Base-by-base conservation (phyloP, 2,113 vertebrate genomes). In the Melanerpes formicivorus region DNA sequence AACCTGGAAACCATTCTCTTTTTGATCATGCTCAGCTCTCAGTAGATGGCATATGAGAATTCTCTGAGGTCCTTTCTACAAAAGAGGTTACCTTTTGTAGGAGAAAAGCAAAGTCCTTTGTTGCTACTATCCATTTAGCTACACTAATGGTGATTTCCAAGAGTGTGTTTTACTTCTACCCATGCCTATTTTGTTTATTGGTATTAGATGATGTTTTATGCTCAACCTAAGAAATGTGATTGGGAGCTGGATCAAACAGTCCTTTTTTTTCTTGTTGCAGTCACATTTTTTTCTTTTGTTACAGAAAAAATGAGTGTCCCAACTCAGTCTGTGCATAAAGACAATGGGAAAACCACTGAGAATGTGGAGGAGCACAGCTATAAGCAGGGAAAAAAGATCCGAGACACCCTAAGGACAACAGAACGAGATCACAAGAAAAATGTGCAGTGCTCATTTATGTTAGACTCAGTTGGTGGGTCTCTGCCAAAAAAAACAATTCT, bases 351-450 rank as follows among this genome's bases (percentile, higher is more conserved):
- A 90, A 88, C 95, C 7, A 50, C 87, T 12, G 99, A 99, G 85
- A 95, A 90, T 18, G 95, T 97, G 19, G 98, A 99, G 55, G 98
- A 99, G 50, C 96, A 98, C 92, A 98, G 96, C 97, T 98, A 98
- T 82, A 99, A 98, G 94, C 99, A 99, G 79, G 98, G 98, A 65
- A 99, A 98, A 80, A 99, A 99, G 97, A 97, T 98, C 48, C 97
- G 99, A 66, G 98, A 98, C 11, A 93, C 98, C 19, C 95, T 98
- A 30, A 98, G 99, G 93, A 98, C 98, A 71, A 99, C 98, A 3
- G 98, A 99, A 93, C 97, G 99, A 73, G 99, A 99, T 96, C 98
- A 98, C 87, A 99, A 99, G 95, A 99, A 99, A 94, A 99, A 97
- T 4, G 98, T 98, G 40, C 98, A 99, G 97, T 98, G 98, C 90